phyloP scores from a whole-genome alignment of 2,113 vertebrate genomes.

The Clinocottus analis region DNA sequence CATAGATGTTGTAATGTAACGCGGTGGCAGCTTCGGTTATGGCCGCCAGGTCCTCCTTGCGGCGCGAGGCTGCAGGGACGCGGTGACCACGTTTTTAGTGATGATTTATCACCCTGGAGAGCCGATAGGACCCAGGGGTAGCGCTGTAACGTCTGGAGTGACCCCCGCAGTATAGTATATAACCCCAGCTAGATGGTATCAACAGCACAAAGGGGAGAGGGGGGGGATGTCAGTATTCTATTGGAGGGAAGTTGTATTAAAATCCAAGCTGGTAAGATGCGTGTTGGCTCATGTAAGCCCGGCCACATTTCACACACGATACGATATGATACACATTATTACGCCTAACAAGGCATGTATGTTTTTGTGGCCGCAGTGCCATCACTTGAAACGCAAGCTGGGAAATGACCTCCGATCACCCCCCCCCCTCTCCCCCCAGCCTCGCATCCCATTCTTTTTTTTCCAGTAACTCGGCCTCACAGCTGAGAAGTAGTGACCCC shows the following conservation, averaged over 20 bases:
- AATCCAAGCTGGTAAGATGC: not conserved
- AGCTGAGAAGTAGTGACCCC: slow-evolving; percentile 29
- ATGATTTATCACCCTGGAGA: slow-evolving; percentile 55
- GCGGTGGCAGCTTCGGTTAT: slow-evolving; percentile 54
- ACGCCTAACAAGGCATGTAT: not conserved
- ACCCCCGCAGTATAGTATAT: slow-evolving; percentile 65
- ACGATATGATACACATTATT: slow-evolving; percentile 22
- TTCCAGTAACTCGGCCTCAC: slow-evolving; percentile 2
- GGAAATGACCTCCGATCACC: not conserved
- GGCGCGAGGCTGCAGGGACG: slow-evolving; percentile 26
- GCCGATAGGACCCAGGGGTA: slow-evolving; percentile 50
- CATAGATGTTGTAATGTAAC: slow-evolving; percentile 37
- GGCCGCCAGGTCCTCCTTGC: slow-evolving; percentile 40
- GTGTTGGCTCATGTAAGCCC: not conserved
- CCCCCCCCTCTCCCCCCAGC: too few relatives aligned
- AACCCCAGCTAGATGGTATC: slow-evolving; percentile 50
- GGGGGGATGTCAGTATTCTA: slow-evolving; percentile 29
- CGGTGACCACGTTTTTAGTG: slow-evolving; percentile 60
- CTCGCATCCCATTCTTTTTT: not conserved
- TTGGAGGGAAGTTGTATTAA: slow-evolving; percentile 18
- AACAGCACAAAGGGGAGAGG: slow-evolving; percentile 22
- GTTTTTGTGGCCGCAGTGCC: not conserved
- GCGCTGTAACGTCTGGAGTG: slow-evolving; percentile 56
- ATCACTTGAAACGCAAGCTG: slow-evolving; percentile 1
- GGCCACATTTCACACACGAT: not conserved